Base-by-base conservation (phyloP, 1,140 invertebrate species). In the Nasonia vitripennis region DNA sequence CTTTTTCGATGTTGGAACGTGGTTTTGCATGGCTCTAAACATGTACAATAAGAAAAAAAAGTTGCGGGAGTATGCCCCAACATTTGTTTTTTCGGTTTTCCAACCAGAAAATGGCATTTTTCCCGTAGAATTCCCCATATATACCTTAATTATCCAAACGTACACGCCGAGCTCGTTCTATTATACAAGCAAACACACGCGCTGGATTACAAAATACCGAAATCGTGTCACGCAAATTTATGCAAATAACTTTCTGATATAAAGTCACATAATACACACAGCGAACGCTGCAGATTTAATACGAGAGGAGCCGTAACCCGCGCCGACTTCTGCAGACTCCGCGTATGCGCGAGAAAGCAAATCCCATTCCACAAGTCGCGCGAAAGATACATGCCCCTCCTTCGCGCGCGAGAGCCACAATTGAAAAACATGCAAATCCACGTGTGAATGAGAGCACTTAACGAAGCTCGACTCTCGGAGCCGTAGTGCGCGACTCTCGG, bases 341-440 rank as follows among this genome's bases (percentile, higher is more conserved):
- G 55, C 55, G 17, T 45, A 45, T 45, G 9, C 6, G 17, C 55
- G n/a, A 62, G 55, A 62, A 62, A 62, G 55, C 55, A 62, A 62
- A 62, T 62, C 20, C 20, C 14, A 41, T 48, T 77, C n/a, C 41
- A 77, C 41, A 77, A 77, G 4, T 62, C 55, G 20, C 17, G 55
- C 55, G 55, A 62, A 62, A 62, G 55, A 62, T 62, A 62, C 55
- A 11, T 77, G 17, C 31, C 37, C 3, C 37, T 74, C 67, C 67
- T 27, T 45, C 10, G 17, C 73, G 37, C 74, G 3, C 34, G n/a
- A 20, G 74, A 34, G 31, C 20, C 5, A 62, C 51, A 75, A 75
- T 74, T 74, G 81, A 74, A 82, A 82, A 82, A 74, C 71, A 82
- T 82, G 81, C 71, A 82, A 82, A 82, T 82, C 27, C 48, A 12